These are phyloP conservation scores for Pitta sordida DNA, from an alignment of 2,113 vertebrate species.

Conservation along the genomic window DNA sequence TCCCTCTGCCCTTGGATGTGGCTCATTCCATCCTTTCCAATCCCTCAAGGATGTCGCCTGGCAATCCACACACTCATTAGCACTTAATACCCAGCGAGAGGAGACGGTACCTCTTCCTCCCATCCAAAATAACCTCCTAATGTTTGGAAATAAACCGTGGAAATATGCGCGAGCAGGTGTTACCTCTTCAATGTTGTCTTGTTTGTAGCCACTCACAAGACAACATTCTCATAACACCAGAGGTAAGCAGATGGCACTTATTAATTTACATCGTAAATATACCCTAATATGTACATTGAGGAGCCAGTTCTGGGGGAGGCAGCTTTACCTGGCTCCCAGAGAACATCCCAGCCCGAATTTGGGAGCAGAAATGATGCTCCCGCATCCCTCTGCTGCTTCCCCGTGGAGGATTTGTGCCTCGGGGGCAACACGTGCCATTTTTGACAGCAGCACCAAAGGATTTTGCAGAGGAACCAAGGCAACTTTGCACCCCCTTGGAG, in stretches of 20 bases:
- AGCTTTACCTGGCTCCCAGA: neutral
- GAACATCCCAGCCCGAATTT: neutral
- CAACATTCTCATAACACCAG: slow-evolving; percentile 53
- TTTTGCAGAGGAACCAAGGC: neutral
- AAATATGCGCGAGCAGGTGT: slow-evolving; percentile 62
- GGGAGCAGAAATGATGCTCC: fast-evolving
- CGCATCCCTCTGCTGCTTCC: neutral
- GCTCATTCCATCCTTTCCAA: neutral
- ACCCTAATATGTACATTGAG: neutral
- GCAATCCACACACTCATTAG: neutral
- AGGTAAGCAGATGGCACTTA: slow-evolving; percentile 67
- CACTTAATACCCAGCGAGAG: neutral
- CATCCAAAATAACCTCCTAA: neutral
- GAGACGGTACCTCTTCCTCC: slow-evolving; percentile 13
- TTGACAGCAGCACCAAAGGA: neutral
- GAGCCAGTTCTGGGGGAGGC: neutral
- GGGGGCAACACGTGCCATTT: neutral
- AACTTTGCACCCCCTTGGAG: neutral
- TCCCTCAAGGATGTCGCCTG: neutral
- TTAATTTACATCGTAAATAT: slow-evolving; percentile 50
- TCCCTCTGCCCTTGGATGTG: neutral
- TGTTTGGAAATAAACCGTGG: slow-evolving; percentile 62
- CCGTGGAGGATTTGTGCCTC: fast-evolving
- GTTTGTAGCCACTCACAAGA: slow-evolving; percentile 54
- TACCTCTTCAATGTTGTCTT: slow-evolving; percentile 61